Evolutionary conservation across 2,797 vertebrate genomes (phyloP).

Genomic region (Centropyge bicolor): DNA sequence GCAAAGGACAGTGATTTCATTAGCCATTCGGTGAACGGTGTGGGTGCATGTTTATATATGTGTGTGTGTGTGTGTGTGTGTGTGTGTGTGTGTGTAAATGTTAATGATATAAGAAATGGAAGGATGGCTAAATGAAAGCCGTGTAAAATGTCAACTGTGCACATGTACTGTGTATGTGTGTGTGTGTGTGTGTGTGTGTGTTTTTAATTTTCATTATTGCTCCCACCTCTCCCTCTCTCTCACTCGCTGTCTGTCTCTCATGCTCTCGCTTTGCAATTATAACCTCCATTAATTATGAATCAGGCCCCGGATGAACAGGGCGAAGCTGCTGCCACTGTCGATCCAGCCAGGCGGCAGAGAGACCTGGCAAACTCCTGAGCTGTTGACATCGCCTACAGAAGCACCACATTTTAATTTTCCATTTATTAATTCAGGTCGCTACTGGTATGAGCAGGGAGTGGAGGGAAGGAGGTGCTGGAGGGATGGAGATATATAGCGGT

Average conservation of each 20-base stretch:
- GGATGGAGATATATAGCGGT: constrained; percentile 17
- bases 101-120: constrained; percentile 74
- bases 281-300: constrained; percentile 86
- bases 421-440: constrained; percentile 76
- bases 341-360: constrained; percentile 53
- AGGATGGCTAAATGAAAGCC: constrained; percentile 68
- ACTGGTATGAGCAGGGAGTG: constrained; percentile 33
- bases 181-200: constrained; percentile 34
- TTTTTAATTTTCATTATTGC: constrained; percentile 71
- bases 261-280: constrained; percentile 78
- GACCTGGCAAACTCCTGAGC: constrained; percentile 65
- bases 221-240: constrained; percentile 40
- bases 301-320: constrained; percentile 73
- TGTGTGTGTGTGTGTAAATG: constrained; percentile 66
- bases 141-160: constrained; percentile 76
- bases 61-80: constrained; percentile 26
- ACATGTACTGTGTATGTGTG: constrained; percentile 23
- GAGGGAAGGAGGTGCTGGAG: constrained; percentile 38
- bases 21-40: constrained; percentile 28
- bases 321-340: constrained; percentile 52
- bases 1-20: constrained; percentile 70
- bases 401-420: constrained; percentile 71
- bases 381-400: constrained; percentile 62
- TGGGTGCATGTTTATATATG: constrained; percentile 12
- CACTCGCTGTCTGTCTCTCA: constrained; percentile 56